phyloP scores from a whole-genome alignment of 2,113 vertebrate species.

The Pituophis catenifer region DNA sequence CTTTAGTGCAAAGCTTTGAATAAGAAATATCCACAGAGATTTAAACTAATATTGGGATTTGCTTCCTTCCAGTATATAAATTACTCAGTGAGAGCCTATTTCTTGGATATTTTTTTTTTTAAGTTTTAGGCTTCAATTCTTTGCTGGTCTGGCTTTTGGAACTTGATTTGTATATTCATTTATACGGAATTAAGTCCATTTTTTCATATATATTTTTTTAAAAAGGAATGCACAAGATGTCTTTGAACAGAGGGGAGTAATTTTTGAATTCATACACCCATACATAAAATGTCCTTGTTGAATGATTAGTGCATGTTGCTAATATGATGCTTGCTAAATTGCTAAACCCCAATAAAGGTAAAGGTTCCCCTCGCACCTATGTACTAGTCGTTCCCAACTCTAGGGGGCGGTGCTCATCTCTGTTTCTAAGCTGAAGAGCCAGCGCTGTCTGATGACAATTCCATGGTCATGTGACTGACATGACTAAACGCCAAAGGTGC shows the following conservation, averaged over 20 bases:
- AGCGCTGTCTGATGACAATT: too few species aligned
- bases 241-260: neutral
- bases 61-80: conserved; percentile 27
- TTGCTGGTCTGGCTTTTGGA: neutral
- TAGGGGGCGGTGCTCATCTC: too few species aligned
- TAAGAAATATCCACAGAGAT: conserved; percentile 43
- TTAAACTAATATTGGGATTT: conserved; percentile 41
- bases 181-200: neutral
- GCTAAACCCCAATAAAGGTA: neutral
- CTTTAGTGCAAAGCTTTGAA: conserved; percentile 33
- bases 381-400: too few species aligned
- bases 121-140: neutral
- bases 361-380: too few species aligned
- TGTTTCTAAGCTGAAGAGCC: too few species aligned
- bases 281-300: neutral
- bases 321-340: neutral
- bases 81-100: conserved; percentile 39
- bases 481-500: too few species aligned
- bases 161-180: neutral
- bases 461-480: too few species aligned
- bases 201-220: neutral
- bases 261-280: neutral
- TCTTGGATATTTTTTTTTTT: neutral
- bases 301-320: conserved; percentile 3
- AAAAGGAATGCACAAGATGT: neutral